Evolutionary conservation across 1,140 invertebrate species (phyloP).

Genomic region (Drosophila fuyamai): DNA sequence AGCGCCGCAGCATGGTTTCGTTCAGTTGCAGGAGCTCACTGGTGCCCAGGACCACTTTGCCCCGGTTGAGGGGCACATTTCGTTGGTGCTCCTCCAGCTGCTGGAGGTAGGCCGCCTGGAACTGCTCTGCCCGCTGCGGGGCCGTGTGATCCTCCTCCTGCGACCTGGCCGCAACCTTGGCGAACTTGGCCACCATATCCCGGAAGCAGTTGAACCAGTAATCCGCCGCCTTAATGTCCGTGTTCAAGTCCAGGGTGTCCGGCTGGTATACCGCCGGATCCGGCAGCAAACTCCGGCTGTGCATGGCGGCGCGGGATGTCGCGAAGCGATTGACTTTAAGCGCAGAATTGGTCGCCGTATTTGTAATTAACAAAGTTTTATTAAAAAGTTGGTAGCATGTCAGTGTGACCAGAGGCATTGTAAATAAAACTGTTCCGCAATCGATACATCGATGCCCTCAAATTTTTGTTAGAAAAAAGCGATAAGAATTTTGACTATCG

Average conservation of each 20-base stretch:
- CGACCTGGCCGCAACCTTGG: conserved; percentile 91
- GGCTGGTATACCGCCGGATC: conserved; percentile 89
- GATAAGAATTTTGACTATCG: neutral
- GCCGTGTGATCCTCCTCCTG: conserved; percentile 90
- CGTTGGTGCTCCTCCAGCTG: conserved; percentile 90
- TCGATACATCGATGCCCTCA: neutral
- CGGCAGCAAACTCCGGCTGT: conserved; percentile 82
- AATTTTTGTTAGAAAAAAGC: neutral
- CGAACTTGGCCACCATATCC: conserved; percentile 91
- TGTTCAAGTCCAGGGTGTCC: conserved; percentile 94
- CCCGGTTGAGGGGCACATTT: conserved; percentile 89
- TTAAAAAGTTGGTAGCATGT: neutral
- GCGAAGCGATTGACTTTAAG: conserved; percentile 30
- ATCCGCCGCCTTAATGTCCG: conserved; percentile 93
- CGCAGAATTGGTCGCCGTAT: conserved; percentile 39
- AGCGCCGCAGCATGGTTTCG: conserved; percentile 95
- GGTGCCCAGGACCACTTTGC: conserved; percentile 85
- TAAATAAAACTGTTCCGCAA: neutral
- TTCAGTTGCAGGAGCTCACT: conserved; percentile 95
- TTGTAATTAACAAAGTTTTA: conserved; percentile 8
- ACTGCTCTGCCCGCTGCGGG: conserved; percentile 91
- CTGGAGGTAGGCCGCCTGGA: conserved; percentile 93
- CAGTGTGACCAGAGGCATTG: conserved; percentile 14
- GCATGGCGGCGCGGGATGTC: conserved; percentile 53
- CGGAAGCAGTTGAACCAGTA: conserved; percentile 98